phyloP scores from a whole-genome alignment of 92 coral and sea anemone species.

The Phenganax subtilis region DNA sequence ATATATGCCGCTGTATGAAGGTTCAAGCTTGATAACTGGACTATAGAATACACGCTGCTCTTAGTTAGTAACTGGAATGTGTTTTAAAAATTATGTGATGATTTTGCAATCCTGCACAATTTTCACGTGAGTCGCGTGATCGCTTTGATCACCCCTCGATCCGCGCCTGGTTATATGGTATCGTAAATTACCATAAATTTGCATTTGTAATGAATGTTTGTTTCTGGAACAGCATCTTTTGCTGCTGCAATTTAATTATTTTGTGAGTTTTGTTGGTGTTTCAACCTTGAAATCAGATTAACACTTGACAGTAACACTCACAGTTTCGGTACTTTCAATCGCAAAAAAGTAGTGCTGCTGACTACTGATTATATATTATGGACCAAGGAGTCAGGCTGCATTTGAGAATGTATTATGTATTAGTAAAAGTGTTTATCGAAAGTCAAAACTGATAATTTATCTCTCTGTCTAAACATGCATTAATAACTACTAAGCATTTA shows the following conservation, averaged over 20 bases:
- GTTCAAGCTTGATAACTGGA: too few species aligned
- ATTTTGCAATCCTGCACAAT: too few species aligned
- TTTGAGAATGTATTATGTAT: neutral
- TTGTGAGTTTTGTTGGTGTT: slow-evolving; percentile 9
- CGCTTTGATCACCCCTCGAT: too few species aligned
- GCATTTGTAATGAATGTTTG: slow-evolving; percentile 1
- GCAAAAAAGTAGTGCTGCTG: neutral
- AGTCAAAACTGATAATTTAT: slow-evolving; percentile 4
- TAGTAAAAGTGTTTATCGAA: neutral
- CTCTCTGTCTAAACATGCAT: neutral
- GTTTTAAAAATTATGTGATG: too few species aligned
- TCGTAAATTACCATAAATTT: slow-evolving; percentile 23
- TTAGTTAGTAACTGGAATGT: too few species aligned
- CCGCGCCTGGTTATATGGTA: neutral
- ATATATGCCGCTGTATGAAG: too few species aligned
- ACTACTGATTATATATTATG: slow-evolving; percentile 4
- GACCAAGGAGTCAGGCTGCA: neutral
- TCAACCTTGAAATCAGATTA: slow-evolving; percentile 4
- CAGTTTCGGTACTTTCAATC: neutral
- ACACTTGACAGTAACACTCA: neutral
- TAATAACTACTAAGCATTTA: slow-evolving; percentile 1
- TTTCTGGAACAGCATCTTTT: neutral
- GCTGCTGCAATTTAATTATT: slow-evolving; percentile 5
- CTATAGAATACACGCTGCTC: too few species aligned
- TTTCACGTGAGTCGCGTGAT: too few species aligned